Evolutionary conservation across 2,888 invertebrate genomes (phyloP).

Genomic region (Aphodius granarius): DNA sequence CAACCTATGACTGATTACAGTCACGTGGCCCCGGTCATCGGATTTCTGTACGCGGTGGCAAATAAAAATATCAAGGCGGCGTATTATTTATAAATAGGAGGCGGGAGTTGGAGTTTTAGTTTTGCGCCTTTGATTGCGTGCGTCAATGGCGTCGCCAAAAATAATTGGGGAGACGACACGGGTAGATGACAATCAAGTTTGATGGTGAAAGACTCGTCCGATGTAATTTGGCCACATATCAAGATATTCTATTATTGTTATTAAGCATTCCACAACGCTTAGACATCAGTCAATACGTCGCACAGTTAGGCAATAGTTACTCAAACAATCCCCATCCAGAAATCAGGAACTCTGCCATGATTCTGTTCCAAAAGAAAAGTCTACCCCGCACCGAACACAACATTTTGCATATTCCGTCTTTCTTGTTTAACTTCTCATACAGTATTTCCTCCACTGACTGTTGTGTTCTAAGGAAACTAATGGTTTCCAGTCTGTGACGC

Average conservation of each 20-base stretch:
- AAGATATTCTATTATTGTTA: not conserved
- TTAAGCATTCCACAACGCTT: not conserved
- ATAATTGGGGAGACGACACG: not conserved
- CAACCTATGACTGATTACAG: constrained; percentile 28
- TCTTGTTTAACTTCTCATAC: too few relatives aligned
- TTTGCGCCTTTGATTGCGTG: not conserved
- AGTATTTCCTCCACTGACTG: too few relatives aligned
- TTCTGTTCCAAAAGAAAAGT: not conserved
- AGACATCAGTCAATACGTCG: not conserved
- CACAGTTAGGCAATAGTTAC: not conserved
- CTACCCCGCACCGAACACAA: too few relatives aligned
- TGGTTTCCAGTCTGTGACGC: too few relatives aligned
- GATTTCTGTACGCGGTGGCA: constrained; percentile 27
- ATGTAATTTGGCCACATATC: not conserved
- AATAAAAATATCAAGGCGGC: constrained; percentile 34
- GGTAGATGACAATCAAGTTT: not conserved
- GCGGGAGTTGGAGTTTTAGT: not conserved
- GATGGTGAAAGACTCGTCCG: not conserved
- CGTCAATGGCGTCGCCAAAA: not conserved
- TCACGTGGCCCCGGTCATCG: constrained; percentile 28
- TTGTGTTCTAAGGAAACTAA: too few relatives aligned
- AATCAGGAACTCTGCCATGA: too few relatives aligned
- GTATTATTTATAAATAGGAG: constrained; percentile 34
- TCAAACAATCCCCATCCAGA: too few relatives aligned
- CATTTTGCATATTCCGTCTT: not conserved